Conservation (phyloP, 2,113 vertebrate genomes). For the Tachysurus fulvidraco region DNA sequence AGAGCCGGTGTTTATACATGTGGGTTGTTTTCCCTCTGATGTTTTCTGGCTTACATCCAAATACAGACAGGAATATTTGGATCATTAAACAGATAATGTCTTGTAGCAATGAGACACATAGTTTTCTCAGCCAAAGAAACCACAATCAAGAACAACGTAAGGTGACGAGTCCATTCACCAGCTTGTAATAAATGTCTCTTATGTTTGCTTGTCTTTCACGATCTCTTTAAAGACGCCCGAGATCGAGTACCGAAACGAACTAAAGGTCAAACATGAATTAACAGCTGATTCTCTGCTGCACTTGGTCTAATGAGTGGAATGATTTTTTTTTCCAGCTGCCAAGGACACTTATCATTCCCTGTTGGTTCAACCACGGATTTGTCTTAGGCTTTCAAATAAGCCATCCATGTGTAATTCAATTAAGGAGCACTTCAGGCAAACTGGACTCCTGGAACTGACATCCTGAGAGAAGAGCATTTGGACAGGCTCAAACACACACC, state of each 20-base stretch:
- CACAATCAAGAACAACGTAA: background rate
- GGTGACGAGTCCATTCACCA: background rate
- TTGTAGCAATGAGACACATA: background rate
- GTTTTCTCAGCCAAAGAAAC: background rate
- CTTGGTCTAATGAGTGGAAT: background rate
- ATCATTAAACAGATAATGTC: background rate
- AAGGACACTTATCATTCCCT: slow-evolving; percentile 20
- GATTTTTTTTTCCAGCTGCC: background rate
- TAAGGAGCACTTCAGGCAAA: slow-evolving; percentile 46
- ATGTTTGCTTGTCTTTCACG: slow-evolving; percentile 25
- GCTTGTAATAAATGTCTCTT: slow-evolving; percentile 12
- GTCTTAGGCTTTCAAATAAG: slow-evolving; percentile 29
- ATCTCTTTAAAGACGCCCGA: slow-evolving; percentile 10
- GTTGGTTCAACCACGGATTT: background rate
- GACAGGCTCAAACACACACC: slow-evolving; percentile 12
- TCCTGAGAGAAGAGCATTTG: slow-evolving; percentile 32
- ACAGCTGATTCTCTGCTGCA: background rate
- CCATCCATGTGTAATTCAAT: slow-evolving; percentile 38
- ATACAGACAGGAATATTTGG: background rate
- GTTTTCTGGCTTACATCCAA: background rate
- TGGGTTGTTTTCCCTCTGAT: too few species aligned
- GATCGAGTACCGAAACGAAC: background rate
- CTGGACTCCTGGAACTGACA: slow-evolving; percentile 39
- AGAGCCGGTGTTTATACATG: background rate
- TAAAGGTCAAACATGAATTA: slow-evolving; percentile 44